Evolutionary conservation across 2,113 vertebrate species (phyloP).

Genomic region (Zootoca vivipara): DNA sequence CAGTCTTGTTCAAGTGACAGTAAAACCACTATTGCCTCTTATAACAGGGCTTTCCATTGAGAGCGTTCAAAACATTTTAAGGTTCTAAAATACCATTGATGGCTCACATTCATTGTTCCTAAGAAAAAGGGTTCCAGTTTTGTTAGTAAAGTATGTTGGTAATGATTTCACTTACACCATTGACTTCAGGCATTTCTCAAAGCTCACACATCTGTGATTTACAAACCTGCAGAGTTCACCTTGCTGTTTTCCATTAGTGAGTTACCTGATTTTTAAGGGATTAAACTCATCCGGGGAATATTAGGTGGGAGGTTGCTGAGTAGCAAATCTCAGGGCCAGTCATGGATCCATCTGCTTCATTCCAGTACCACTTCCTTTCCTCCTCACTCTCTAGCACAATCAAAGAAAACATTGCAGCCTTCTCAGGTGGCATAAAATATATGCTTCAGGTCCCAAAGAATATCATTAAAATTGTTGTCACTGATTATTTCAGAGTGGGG

Average conservation of each 20-base stretch:
- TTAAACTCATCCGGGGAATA: background rate
- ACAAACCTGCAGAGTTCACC: background rate
- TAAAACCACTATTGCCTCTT: background rate
- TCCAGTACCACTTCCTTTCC: too few relatives aligned
- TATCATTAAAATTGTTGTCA: too few relatives aligned
- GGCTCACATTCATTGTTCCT: background rate
- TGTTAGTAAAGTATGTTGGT: background rate
- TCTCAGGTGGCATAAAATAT: too few relatives aligned
- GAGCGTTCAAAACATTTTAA: constrained; percentile 15
- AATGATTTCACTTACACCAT: background rate
- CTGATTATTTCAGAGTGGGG: too few relatives aligned
- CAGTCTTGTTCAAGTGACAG: constrained; percentile 4
- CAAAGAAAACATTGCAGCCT: too few relatives aligned
- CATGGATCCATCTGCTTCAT: background rate
- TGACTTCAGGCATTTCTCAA: background rate
- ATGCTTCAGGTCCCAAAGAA: too few relatives aligned
- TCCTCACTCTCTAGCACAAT: too few relatives aligned
- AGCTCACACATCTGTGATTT: background rate
- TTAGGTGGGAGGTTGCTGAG: background rate
- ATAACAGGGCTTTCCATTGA: background rate
- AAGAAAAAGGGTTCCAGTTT: background rate
- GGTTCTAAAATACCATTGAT: background rate
- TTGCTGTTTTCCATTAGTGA: background rate
- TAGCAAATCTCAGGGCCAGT: background rate
- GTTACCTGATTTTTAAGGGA: background rate